phyloP scores from a whole-genome alignment of 2,113 vertebrate species.

The Caranx melampygus region DNA sequence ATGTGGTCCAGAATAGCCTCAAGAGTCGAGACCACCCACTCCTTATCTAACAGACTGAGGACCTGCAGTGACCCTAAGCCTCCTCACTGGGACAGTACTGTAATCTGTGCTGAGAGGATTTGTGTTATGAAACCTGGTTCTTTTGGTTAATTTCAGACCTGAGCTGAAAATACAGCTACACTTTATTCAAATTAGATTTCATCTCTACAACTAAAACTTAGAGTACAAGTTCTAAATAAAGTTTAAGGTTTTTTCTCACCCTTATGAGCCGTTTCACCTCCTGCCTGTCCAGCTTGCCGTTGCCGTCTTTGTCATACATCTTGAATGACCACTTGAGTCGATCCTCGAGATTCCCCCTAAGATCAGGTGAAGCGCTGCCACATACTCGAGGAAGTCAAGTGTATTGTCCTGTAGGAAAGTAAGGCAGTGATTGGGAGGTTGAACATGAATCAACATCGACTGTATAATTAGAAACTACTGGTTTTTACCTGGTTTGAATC shows the following conservation, averaged over 20 bases:
- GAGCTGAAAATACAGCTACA: background rate
- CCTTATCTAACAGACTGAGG: conserved; percentile 11
- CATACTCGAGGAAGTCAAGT: conserved; percentile 89
- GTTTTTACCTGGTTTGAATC: conserved; percentile 86
- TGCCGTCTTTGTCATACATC: conserved; percentile 89
- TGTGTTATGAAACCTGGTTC: conserved; percentile 39
- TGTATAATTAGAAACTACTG: background rate
- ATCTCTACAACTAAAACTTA: too few relatives aligned
- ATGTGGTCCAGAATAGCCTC: conserved; percentile 28
- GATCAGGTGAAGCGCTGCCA: conserved; percentile 86
- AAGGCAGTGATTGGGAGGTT: background rate
- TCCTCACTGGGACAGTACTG: background rate
- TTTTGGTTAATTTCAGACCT: background rate
- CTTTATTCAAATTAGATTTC: background rate
- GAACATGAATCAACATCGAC: background rate
- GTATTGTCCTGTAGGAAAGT: conserved; percentile 81
- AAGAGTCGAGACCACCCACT: background rate
- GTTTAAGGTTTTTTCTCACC: conserved; percentile 66
- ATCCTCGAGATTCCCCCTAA: conserved; percentile 87
- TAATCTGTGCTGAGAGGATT: conserved; percentile 39
- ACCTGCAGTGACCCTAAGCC: background rate
- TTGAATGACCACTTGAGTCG: conserved; percentile 91
- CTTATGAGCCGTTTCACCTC: conserved; percentile 86
- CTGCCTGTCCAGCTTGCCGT: conserved; percentile 85
- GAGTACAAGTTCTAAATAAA: too few relatives aligned